These are phyloP conservation scores for Heterodera filipjevi DNA, from an alignment of 2,888 invertebrate species.

Conservation along the genomic window DNA sequence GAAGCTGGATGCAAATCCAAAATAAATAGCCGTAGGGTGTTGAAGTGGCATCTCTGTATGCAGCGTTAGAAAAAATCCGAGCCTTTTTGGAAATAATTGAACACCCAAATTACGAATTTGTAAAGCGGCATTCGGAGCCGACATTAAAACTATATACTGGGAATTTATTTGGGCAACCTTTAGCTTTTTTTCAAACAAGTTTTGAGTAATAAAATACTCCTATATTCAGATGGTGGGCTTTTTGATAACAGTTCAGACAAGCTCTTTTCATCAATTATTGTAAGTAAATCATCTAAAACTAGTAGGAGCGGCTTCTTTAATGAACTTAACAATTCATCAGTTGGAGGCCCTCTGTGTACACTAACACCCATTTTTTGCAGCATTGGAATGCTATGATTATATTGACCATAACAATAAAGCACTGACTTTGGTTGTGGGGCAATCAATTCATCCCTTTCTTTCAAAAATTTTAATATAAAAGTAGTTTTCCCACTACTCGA, in stretches of 20 bases:
- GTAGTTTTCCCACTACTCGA: background rate
- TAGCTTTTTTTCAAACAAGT: slow-evolving; percentile 32
- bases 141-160: slow-evolving; percentile 36
- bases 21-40: slow-evolving; percentile 28
- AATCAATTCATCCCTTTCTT: background rate
- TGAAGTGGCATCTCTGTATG: background rate
- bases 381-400: background rate
- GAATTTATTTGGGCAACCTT: slow-evolving; percentile 25
- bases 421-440: background rate
- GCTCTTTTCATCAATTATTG: slow-evolving; percentile 6
- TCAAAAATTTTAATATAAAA: background rate
- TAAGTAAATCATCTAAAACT: slow-evolving; percentile 29
- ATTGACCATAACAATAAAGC: background rate
- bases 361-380: background rate
- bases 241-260: slow-evolving; percentile 32
- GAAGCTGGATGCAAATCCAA: slow-evolving; percentile 26
- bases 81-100: slow-evolving; percentile 28
- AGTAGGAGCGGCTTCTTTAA: slow-evolving; percentile 12
- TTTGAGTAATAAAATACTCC: slow-evolving; percentile 30
- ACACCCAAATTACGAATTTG: slow-evolving; percentile 24
- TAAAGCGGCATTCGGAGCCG: slow-evolving; percentile 23
- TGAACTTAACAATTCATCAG: background rate
- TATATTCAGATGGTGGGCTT: slow-evolving; percentile 25
- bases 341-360: slow-evolving; percentile 15
- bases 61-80: slow-evolving; percentile 18